Evolutionary conservation across 2,113 vertebrate species (phyloP), one percentile per base, ranked within the genome.

Genomic region (Grallaria varia): DNA sequence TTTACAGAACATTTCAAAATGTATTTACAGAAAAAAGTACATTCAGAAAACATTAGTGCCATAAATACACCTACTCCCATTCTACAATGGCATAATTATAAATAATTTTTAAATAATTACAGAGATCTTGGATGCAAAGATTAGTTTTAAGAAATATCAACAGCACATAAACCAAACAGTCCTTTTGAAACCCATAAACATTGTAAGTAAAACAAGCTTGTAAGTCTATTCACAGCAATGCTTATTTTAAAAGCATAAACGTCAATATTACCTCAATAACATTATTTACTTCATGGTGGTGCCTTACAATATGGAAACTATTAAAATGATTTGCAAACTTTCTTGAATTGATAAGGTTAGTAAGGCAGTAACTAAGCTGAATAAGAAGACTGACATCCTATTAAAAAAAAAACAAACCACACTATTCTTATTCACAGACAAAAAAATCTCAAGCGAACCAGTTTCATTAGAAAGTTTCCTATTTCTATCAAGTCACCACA

Each of bases 181-280:
- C 6, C 2, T 79, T 35, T 8, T 25, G 27, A 89, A 95, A 89
- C 9, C 28, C 60, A 8, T 42, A 35, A 91, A 76, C 50, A 73
- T 9, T 64, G 40, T 52, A 84, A 81, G n/a, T 85, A 79, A 87
- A 93, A 63, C 33, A 93, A 82, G 33, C 47, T 92, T 60, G 49
- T 62, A 93, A 82, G 40, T 22, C 40, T 68, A 40, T n/a, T 82
- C 40, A 91, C 15, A 76, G 31, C 13, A 83, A 75, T 44, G 15
- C 52, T 79, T 93, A 44, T 50, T 87, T 91, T n/a, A 90, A 94
- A 93, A 94, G 39, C 44, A 89, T 72, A 91, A 82, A 78, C 2
- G 10, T 60, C 87, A 94, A 64, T 67, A 78, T 71, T 63, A 71
- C 42, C 67, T 72, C 84, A 53, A 89, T 73, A 85, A 7, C 25